Conservation (phyloP, 2,888 invertebrate genomes). For the Agonum fuliginosum region DNA sequence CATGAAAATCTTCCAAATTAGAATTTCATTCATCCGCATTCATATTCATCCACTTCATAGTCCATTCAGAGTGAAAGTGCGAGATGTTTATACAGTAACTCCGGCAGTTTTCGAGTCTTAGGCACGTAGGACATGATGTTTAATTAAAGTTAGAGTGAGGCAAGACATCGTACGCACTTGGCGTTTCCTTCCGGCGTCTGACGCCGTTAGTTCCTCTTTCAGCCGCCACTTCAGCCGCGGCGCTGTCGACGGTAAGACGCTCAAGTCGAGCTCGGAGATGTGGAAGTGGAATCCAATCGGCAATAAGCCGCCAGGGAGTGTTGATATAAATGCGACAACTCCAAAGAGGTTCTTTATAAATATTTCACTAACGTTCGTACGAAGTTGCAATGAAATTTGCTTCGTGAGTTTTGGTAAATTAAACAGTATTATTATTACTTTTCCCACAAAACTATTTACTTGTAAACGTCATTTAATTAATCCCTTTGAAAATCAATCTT, state of each 20-base stretch:
- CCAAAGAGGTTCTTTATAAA: constrained; percentile 1
- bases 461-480: too few species aligned
- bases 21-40: not conserved
- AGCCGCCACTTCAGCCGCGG: constrained; percentile 12
- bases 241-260: constrained; percentile 21
- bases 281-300: constrained; percentile 1
- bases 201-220: constrained; percentile 24
- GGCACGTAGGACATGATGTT: constrained; percentile 54
- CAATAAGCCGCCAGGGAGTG: constrained; percentile 29
- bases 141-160: constrained; percentile 56
- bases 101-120: constrained; percentile 32
- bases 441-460: too few species aligned
- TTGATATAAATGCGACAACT: constrained; percentile 11
- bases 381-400: not conserved
- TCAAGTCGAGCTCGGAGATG: not conserved
- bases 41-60: not conserved
- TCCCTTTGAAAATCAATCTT: too few species aligned
- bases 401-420: not conserved
- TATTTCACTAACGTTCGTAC: not conserved
- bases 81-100: constrained; percentile 24
- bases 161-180: constrained; percentile 49
- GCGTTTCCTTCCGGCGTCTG: constrained; percentile 46
- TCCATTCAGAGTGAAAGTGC: not conserved
- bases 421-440: too few species aligned
- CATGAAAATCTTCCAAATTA: not conserved